These are phyloP conservation scores for chimpanzee (Pan troglodytes) DNA, from an alignment of 2,113 vertebrate genomes.

Conservation along the genomic window NHGRI_mPanTro3-v2.1_pri NC_072404.2:28251001-28251500, in stretches of 20 bases:
- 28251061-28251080: neutral
- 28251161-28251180: neutral
- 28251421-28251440: slow-evolving; percentile 26
- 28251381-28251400: neutral
- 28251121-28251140: neutral
- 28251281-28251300: neutral
- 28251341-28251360: no score
- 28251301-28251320: neutral
- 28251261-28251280: neutral
- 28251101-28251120: neutral
- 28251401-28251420: neutral
- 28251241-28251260: neutral
- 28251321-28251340: slow-evolving; percentile 17
- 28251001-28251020: neutral
- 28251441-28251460: neutral
- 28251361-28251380: no score
- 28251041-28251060: neutral
- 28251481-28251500: neutral
- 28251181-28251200: neutral
- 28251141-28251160: no score
- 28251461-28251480: neutral
- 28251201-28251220: neutral
- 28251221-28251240: neutral
- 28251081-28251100: neutral
- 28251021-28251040: neutral